Conservation (phyloP, 2,797 vertebrate species). For the Hozukius guyotensis region DNA sequence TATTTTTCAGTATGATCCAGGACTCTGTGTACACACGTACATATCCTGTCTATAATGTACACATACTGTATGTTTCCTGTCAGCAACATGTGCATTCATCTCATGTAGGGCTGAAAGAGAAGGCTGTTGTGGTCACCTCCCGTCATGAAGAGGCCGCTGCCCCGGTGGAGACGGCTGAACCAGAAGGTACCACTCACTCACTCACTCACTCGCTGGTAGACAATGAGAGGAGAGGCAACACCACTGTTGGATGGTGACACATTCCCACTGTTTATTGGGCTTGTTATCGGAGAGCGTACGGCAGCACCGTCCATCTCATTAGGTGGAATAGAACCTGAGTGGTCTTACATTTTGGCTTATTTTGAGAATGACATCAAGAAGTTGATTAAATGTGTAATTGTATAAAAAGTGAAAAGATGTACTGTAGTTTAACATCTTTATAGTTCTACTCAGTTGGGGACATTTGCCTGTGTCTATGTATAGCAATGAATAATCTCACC, state of each 20-base stretch:
- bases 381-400: neutral
- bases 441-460: neutral
- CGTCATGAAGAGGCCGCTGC: conserved; percentile 38
- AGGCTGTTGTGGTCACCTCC: conserved; percentile 45
- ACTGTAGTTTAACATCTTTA: neutral
- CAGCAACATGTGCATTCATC: conserved; percentile 60
- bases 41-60: neutral
- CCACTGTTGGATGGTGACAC: neutral
- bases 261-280: too few species aligned
- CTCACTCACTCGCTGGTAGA: neutral
- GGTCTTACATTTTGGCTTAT: neutral
- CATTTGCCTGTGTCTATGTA: neutral
- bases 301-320: neutral
- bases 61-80: neutral
- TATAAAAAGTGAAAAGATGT: neutral
- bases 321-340: neutral
- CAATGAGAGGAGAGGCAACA: neutral
- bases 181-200: conserved; percentile 68
- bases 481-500: neutral
- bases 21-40: neutral
- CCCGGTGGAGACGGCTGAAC: conserved; percentile 46
- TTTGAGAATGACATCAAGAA: neutral
- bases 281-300: neutral
- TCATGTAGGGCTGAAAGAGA: conserved; percentile 82
- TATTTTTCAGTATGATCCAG: neutral